phyloP scores from a whole-genome alignment of 2,797 vertebrate genomes.

The Zenarchopterus dispar region DNA sequence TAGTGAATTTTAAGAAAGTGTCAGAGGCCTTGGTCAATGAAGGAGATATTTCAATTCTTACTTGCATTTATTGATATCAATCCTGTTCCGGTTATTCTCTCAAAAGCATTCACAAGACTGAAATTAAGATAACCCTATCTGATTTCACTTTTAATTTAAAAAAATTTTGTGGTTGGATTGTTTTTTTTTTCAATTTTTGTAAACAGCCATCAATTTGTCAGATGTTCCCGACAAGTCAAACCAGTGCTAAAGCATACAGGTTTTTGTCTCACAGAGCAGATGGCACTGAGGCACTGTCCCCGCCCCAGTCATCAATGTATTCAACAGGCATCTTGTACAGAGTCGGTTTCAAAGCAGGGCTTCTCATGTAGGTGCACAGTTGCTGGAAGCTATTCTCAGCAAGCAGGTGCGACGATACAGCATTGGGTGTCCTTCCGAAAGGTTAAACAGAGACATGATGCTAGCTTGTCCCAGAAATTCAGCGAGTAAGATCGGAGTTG shows the following conservation, averaged over 20 bases:
- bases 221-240: constrained; percentile 57
- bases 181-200: constrained; percentile 3
- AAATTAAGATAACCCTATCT: neutral
- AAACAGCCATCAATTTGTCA: constrained; percentile 31
- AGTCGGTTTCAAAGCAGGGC: constrained; percentile 14
- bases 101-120: neutral
- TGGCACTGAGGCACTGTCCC: constrained; percentile 48
- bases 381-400: constrained; percentile 52
- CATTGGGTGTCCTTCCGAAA: constrained; percentile 69
- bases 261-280: constrained; percentile 43
- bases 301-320: constrained; percentile 40
- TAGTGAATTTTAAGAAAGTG: neutral
- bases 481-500: constrained; percentile 49
- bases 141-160: constrained; percentile 11
- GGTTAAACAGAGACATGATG: constrained; percentile 39
- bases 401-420: constrained; percentile 65
- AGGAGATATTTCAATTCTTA: too few species aligned
- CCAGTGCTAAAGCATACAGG: constrained; percentile 26
- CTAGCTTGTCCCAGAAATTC: constrained; percentile 64
- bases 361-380: constrained; percentile 38
- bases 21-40: neutral
- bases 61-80: neutral
- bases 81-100: neutral
- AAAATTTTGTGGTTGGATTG: neutral
- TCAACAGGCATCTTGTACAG: constrained; percentile 54